These are phyloP conservation scores for Nephrotoma appendiculata DNA, from an alignment of 2,888 invertebrate genomes.

Conservation along the genomic window DNA sequence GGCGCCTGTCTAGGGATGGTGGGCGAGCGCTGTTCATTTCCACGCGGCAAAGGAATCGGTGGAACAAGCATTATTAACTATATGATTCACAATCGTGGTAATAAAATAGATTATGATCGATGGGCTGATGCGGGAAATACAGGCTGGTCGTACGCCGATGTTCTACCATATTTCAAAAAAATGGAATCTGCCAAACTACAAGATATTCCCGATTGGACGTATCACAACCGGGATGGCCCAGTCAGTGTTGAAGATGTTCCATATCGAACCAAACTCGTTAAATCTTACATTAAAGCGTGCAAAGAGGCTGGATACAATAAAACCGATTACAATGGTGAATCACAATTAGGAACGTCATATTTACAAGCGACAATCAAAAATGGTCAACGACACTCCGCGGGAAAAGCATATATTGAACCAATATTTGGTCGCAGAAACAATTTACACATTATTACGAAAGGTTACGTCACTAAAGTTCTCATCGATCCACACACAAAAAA, in stretches of 20 bases:
- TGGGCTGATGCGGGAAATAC: conserved; percentile 52
- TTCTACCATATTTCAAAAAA: conserved; percentile 44
- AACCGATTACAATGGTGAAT: conserved; percentile 52
- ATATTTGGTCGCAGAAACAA: conserved; percentile 35
- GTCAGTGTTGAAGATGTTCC: conserved; percentile 45
- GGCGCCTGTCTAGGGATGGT: conserved; percentile 39
- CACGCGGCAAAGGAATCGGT: conserved; percentile 43
- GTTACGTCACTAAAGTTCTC: conserved; percentile 44
- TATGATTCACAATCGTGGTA: conserved; percentile 62
- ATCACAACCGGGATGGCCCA: conserved; percentile 45
- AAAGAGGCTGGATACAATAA: conserved; percentile 48
- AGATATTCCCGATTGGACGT: conserved; percentile 35
- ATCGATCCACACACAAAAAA: conserved; percentile 41
- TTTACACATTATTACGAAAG: conserved; percentile 44
- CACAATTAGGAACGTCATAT: conserved; percentile 48
- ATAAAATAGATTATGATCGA: conserved; percentile 54
- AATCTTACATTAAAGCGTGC: conserved; percentile 45
- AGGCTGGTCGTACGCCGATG: conserved; percentile 56
- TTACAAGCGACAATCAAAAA: conserved; percentile 44
- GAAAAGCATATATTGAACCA: conserved; percentile 46
- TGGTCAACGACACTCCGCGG: conserved; percentile 50
- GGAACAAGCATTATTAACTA: conserved; percentile 46
- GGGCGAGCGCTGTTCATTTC: conserved; percentile 31
- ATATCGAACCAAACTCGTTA: conserved; percentile 34
- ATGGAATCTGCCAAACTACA: conserved; percentile 34